A percentile compares a stretch with the other conserved stretches of the same genome.
These are phyloP conservation scores for Gracilinanus agilis DNA, from an alignment of 2,113 vertebrate species.

Conservation along the genomic window DNA sequence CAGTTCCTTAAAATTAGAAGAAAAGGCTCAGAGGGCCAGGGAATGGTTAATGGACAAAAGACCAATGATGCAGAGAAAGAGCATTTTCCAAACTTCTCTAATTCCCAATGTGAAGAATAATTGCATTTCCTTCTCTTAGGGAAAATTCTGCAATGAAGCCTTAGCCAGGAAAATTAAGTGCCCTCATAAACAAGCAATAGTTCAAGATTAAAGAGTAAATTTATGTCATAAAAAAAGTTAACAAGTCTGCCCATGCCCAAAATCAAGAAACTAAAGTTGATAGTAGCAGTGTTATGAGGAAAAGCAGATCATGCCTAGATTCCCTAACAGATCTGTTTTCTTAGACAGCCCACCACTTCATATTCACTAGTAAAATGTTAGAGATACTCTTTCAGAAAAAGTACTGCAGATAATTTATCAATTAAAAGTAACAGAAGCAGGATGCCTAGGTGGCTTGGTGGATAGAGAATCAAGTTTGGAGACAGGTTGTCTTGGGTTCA, in stretches of 20 bases:
- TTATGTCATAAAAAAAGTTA: background rate
- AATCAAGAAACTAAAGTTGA: background rate
- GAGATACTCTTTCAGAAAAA: conserved; percentile 33
- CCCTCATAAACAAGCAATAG: background rate
- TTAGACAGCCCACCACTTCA: fast-evolving
- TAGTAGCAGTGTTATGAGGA: background rate
- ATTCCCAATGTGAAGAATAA: background rate
- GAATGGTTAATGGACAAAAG: background rate
- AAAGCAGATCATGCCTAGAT: background rate
- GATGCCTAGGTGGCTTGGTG: too few species aligned
- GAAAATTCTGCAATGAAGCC: background rate
- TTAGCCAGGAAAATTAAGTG: background rate
- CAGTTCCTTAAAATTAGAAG: background rate
- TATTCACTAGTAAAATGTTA: conserved; percentile 61
- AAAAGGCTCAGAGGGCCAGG: background rate
- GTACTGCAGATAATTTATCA: conserved; percentile 15
- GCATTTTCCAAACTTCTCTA: background rate
- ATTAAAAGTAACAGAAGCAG: conserved; percentile 65
- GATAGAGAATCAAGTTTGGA: too few species aligned
- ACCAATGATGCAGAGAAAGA: background rate
- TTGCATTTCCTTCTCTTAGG: background rate
- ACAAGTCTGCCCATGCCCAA: background rate
- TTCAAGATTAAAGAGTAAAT: background rate
- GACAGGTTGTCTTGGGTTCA: too few species aligned
- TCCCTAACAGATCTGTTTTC: background rate